A percentile compares a stretch with the other conserved stretches of the same genome.
Conservation (phyloP, 1,140 invertebrate genomes). For the Leptinotarsa defecta region DNA sequence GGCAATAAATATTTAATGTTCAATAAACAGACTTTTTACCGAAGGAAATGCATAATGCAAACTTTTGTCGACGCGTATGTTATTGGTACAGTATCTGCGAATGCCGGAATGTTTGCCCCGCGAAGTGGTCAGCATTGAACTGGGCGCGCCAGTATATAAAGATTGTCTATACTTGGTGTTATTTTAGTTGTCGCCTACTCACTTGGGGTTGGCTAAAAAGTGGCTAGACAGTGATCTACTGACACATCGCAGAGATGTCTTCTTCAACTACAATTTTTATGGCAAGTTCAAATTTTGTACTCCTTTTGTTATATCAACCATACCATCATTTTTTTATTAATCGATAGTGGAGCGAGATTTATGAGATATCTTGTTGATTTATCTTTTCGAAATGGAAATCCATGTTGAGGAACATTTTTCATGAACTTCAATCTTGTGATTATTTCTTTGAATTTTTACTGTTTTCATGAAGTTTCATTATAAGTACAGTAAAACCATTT, state of each 20-base stretch:
- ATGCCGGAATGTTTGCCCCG: constrained; percentile 27
- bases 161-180: constrained; percentile 10
- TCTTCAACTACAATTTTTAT: not conserved
- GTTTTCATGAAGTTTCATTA: too few relatives aligned
- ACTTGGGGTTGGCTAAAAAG: not conserved
- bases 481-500: too few relatives aligned
- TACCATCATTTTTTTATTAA: too few relatives aligned
- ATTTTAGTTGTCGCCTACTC: not conserved
- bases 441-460: too few relatives aligned
- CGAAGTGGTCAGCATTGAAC: constrained; percentile 26
- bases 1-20: not conserved
- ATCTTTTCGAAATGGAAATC: too few relatives aligned
- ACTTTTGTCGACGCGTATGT: not conserved
- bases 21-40: not conserved
- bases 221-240: not conserved
- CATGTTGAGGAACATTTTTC: too few relatives aligned
- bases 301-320: too few relatives aligned
- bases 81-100: not conserved
- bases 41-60: constrained; percentile 6
- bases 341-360: too few relatives aligned
- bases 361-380: too few relatives aligned
- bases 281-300: not conserved
- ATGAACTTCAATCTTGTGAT: too few relatives aligned
- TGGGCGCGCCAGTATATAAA: constrained; percentile 26
- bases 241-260: not conserved